These are phyloP conservation scores for Takifugu flavidus DNA, from an alignment of 2,113 vertebrate genomes.

Conservation along the genomic window DNA sequence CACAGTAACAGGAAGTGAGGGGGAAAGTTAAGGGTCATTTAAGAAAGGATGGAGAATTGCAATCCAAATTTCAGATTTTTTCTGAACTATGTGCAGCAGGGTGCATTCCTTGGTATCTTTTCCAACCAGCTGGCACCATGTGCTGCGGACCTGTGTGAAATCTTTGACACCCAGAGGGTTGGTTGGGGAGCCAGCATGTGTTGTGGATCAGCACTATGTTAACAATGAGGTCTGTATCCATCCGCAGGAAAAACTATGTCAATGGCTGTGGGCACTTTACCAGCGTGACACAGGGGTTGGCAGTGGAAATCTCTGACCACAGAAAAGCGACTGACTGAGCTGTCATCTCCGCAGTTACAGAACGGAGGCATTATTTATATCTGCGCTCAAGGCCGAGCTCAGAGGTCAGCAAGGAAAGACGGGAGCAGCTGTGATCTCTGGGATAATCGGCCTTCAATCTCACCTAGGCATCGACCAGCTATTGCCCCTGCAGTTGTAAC, in stretches of 20 bases:
- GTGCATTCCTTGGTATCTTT: background rate
- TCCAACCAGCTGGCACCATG: background rate
- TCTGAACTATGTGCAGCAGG: too few species aligned
- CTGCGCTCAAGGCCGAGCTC: conserved; percentile 28
- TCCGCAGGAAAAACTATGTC: conserved; percentile 24
- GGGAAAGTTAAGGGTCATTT: too few species aligned
- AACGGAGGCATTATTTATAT: conserved; percentile 37
- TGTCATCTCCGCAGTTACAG: conserved; percentile 34
- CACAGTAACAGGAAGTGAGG: too few species aligned
- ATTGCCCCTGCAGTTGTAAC: conserved; percentile 6
- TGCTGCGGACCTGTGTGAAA: conserved; percentile 1
- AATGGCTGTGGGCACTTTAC: conserved; percentile 19
- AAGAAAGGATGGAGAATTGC: too few species aligned
- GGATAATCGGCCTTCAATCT: conserved; percentile 17
- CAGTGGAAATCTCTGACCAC: conserved; percentile 21
- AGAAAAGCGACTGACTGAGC: conserved; percentile 19
- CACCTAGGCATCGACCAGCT: conserved; percentile 9
- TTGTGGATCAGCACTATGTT: conserved; percentile 25
- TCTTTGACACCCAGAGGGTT: conserved; percentile 13
- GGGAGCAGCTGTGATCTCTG: conserved; percentile 42
- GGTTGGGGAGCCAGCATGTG: conserved; percentile 30
- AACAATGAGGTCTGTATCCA: conserved; percentile 46
- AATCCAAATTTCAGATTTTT: too few species aligned
- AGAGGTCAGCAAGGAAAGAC: conserved; percentile 17
- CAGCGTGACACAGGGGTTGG: conserved; percentile 8